A percentile compares a stretch with the other conserved stretches of the same genome.
phyloP scores from a whole-genome alignment of 2,797 vertebrate genomes.

The Melopsittacus undulatus region DNA sequence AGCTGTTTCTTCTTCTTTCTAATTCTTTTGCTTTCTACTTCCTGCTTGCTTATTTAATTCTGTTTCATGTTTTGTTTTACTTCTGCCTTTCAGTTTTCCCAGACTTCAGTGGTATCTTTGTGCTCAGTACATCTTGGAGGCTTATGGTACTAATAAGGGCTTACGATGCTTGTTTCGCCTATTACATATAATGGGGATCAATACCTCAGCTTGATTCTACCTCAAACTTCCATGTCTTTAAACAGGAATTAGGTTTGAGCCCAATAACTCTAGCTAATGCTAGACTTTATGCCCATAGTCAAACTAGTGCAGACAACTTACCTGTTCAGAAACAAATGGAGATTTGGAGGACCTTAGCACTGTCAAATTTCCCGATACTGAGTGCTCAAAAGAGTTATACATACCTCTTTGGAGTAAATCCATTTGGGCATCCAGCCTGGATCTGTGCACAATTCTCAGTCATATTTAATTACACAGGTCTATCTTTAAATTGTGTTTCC shows the following conservation, averaged over 20 bases:
- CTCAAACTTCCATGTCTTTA: conserved; percentile 31
- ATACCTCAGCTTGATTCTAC: conserved; percentile 13
- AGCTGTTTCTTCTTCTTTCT: neutral
- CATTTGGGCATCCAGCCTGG: neutral
- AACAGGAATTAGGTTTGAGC: conserved; percentile 53
- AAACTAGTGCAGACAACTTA: conserved; percentile 37
- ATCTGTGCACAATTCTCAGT: neutral
- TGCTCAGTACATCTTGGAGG: neutral
- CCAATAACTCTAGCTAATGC: conserved; percentile 1
- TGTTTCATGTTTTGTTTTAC: neutral
- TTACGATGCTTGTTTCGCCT: conserved; percentile 25
- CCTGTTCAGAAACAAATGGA: neutral
- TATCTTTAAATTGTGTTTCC: conserved; percentile 43
- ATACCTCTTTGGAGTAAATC: neutral
- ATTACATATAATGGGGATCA: conserved; percentile 25
- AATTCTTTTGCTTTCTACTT: neutral
- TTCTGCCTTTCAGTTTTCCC: neutral
- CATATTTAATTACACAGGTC: neutral
- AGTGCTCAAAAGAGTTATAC: neutral
- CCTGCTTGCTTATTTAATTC: neutral
- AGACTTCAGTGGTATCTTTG: neutral
- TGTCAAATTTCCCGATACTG: neutral
- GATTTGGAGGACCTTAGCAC: neutral
- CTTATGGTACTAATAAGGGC: neutral
- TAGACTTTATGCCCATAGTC: neutral